Percentiles rank a stretch among this genome's conserved stretches.
Conservation (phyloP, 2,113 vertebrate species). For the Formicarius rufipectus region DNA sequence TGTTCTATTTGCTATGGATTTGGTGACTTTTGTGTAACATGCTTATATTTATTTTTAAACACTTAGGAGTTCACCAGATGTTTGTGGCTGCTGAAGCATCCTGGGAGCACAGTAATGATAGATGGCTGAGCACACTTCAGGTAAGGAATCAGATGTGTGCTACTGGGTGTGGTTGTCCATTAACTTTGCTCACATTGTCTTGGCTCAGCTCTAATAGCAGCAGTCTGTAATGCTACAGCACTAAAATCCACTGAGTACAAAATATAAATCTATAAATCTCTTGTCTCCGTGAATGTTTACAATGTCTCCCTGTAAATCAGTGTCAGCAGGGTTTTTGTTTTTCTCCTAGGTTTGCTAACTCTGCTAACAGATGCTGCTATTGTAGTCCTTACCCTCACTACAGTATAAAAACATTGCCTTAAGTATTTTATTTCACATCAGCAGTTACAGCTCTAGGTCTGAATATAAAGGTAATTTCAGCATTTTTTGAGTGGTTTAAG, state of each 20-base stretch:
- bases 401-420: neutral
- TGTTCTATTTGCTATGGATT: neutral
- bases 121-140: constrained; percentile 35
- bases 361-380: neutral
- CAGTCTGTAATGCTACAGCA: neutral
- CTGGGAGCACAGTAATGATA: neutral
- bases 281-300: neutral
- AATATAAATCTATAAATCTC: neutral
- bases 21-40: neutral
- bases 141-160: constrained; percentile 33
- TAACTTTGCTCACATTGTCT: constrained; percentile 12
- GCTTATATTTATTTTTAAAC: constrained; percentile 24
- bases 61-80: neutral
- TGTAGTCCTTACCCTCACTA: neutral
- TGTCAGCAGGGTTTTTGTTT: neutral
- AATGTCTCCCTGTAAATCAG: neutral
- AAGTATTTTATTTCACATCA: neutral
- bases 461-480: neutral
- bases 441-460: neutral
- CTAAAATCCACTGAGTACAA: constrained; percentile 8
- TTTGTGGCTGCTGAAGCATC: constrained; percentile 3
- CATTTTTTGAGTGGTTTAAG: neutral
- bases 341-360: neutral
- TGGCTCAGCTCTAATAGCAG: constrained; percentile 1
- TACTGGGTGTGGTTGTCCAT: neutral